These are phyloP conservation scores for Catocala fraxini DNA, from an alignment of 2,888 invertebrate genomes.

Conservation along the genomic window DNA sequence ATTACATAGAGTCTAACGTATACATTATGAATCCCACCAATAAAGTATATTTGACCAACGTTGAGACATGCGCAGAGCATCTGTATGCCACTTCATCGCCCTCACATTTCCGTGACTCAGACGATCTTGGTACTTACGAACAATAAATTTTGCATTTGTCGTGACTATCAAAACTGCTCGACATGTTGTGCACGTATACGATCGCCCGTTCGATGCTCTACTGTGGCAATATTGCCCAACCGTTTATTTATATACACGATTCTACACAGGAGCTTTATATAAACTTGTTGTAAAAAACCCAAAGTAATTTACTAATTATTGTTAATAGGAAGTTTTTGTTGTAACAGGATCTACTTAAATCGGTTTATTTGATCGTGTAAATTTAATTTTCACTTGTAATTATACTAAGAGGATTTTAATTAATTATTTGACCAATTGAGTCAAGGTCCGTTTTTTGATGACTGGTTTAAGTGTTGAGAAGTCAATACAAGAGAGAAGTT, in stretches of 20 bases:
- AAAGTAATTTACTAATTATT: neutral
- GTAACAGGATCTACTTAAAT: constrained; percentile 4
- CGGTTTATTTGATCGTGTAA: neutral
- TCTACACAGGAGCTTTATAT: neutral
- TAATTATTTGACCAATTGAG: no score
- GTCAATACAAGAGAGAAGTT: no score
- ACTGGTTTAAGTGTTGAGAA: no score
- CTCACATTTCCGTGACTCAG: neutral
- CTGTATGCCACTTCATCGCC: no score
- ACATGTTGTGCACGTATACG: constrained; percentile 3
- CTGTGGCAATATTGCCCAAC: constrained; percentile 9
- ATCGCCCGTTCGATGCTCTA: constrained; percentile 3
- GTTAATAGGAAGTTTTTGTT: constrained; percentile 2
- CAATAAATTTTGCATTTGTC: constrained; percentile 13
- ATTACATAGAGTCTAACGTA: no score
- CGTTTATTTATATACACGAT: neutral
- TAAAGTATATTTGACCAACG: neutral
- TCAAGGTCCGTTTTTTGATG: no score
- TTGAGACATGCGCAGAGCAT: neutral
- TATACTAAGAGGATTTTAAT: no score
- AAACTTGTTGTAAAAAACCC: neutral
- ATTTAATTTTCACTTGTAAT: neutral
- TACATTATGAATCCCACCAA: no score
- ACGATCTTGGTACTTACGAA: neutral
- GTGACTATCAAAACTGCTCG: constrained; percentile 7